These are phyloP conservation scores for Atherinosoma microstoma DNA, from an alignment of 2,797 vertebrate species.

Conservation along the genomic window DNA sequence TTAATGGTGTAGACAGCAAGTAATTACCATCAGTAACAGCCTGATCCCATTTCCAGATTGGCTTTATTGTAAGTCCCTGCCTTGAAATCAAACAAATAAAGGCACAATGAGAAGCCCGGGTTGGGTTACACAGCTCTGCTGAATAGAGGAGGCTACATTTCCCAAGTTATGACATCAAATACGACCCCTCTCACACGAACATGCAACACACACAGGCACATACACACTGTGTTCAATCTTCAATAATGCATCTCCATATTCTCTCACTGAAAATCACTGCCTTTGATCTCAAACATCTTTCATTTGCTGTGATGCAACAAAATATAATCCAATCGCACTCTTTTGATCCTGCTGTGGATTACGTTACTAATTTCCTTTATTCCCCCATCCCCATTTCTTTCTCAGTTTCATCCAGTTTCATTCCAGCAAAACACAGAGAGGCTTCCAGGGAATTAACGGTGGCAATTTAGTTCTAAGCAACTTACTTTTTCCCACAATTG, in stretches of 20 bases:
- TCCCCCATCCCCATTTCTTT: conserved; percentile 44
- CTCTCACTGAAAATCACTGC: conserved; percentile 78
- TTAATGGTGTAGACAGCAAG: conserved; percentile 90
- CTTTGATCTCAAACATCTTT: conserved; percentile 85
- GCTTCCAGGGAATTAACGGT: conserved; percentile 50
- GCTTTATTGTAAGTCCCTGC: conserved; percentile 85
- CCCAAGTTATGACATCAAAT: conserved; percentile 89
- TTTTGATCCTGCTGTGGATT: conserved; percentile 82
- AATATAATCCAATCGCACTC: conserved; percentile 77
- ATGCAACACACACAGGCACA: conserved; percentile 16
- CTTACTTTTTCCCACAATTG: conserved; percentile 22
- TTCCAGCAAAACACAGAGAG: conserved; percentile 43
- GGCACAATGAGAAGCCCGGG: conserved; percentile 83
- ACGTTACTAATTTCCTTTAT: conserved; percentile 79
- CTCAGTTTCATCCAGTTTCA: conserved; percentile 58
- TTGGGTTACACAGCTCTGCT: conserved; percentile 70
- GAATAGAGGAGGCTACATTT: conserved; percentile 82
- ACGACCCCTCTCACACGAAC: conserved; percentile 57
- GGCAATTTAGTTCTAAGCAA: conserved; percentile 22
- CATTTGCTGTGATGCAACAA: conserved; percentile 78
- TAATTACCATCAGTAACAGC: conserved; percentile 89
- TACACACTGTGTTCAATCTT: conserved; percentile 75
- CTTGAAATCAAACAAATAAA: conserved; percentile 90
- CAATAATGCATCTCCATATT: conserved; percentile 88
- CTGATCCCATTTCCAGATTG: conserved; percentile 90